Conservation (phyloP, 92 coral and sea anemone genomes). For the Porites rus region DNA sequence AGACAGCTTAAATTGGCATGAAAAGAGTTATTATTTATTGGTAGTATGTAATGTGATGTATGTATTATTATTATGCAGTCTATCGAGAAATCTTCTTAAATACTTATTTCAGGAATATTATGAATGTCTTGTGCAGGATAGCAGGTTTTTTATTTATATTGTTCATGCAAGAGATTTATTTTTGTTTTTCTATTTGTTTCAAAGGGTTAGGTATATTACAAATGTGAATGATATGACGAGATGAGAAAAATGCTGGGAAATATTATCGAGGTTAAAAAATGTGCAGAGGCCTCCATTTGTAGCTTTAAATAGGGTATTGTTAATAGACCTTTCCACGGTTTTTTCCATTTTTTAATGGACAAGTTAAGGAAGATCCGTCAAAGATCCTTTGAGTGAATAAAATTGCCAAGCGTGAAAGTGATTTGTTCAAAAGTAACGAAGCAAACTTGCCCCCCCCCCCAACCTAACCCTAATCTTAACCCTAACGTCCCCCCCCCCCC, state of each 20-base stretch:
- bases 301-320: no score
- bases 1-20: no score
- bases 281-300: not conserved
- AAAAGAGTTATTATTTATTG: not conserved
- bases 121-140: not conserved
- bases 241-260: not conserved
- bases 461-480: no score
- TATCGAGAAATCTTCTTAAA: not conserved
- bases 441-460: not conserved
- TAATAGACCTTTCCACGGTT: no score
- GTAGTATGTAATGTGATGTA: not conserved
- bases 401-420: no score
- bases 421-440: no score
- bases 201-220: conserved; percentile 24
- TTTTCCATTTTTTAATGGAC: no score
- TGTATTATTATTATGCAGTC: not conserved
- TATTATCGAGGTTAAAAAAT: not conserved
- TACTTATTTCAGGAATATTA: not conserved
- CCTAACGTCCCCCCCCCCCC: no score
- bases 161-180: conserved; percentile 14
- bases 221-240: not conserved
- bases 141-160: conserved; percentile 19
- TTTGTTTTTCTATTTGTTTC: conserved; percentile 34
- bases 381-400: no score
- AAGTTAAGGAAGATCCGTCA: no score